Conservation (phyloP, 2,888 invertebrate genomes). For the Luperina nickerlii region DNA sequence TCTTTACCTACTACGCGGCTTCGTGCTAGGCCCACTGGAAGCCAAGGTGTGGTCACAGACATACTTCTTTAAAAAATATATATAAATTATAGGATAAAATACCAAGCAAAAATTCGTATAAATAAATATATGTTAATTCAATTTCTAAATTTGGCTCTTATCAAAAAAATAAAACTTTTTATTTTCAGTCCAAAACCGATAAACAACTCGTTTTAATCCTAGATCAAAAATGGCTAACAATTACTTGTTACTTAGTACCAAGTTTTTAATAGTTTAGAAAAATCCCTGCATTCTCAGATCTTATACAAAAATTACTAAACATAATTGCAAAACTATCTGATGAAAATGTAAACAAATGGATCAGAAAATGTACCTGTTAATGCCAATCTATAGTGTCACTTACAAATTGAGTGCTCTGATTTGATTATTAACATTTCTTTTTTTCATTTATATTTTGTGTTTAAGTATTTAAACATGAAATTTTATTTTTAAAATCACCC, state of each 20-base stretch:
- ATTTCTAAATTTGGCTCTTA: background rate
- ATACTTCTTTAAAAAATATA: background rate
- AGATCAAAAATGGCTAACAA: constrained; percentile 15
- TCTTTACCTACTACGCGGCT: background rate
- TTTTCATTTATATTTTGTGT: no score
- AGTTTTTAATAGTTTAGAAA: constrained; percentile 13
- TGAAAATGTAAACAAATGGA: constrained; percentile 2
- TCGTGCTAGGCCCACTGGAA: background rate
- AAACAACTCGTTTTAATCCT: constrained; percentile 6
- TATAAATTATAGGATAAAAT: background rate
- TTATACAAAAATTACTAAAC: constrained; percentile 13
- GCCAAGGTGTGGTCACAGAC: background rate
- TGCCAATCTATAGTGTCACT: background rate
- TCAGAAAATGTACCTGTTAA: background rate
- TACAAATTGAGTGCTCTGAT: background rate
- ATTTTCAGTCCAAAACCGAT: background rate
- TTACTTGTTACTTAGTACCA: constrained; percentile 9
- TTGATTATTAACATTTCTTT: background rate
- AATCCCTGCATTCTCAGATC: constrained; percentile 14
- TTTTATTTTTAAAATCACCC: background rate
- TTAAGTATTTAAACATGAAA: no score
- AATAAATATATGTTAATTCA: background rate
- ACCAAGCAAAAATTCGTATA: background rate
- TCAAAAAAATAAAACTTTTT: background rate
- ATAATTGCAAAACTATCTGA: background rate